A percentile compares a stretch with the other conserved stretches of the same genome.
phyloP scores from a whole-genome alignment of 2,113 vertebrate species.

The Gymnocephalus cernua region DNA sequence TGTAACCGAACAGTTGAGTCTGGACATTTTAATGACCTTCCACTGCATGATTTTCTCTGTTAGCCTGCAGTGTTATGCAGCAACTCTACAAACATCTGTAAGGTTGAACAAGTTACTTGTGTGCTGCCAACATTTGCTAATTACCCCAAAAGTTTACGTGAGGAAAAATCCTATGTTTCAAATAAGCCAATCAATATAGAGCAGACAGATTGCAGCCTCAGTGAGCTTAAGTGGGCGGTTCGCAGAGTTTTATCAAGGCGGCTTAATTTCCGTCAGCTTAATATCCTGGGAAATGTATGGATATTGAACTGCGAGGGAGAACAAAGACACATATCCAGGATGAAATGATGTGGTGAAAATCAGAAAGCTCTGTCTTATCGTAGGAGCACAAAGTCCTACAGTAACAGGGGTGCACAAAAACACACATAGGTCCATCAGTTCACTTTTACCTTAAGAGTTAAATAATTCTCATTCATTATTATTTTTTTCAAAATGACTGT shows the following conservation, averaged over 20 bases:
- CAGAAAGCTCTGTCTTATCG: conserved; percentile 44
- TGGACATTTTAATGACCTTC: conserved; percentile 29
- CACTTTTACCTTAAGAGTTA: conserved; percentile 32
- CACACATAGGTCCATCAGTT: conserved; percentile 41
- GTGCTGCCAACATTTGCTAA: conserved; percentile 36
- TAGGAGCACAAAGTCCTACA: conserved; percentile 10
- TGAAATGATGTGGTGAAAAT: conserved; percentile 57
- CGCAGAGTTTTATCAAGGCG: conserved; percentile 74
- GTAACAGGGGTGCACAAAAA: not conserved
- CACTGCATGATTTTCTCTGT: conserved; percentile 19
- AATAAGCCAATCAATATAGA: conserved; percentile 70
- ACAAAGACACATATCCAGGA: conserved; percentile 69
- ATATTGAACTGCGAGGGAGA: conserved; percentile 76
- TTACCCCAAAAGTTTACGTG: conserved; percentile 38
- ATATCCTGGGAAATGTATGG: conserved; percentile 80
- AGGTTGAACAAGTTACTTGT: conserved; percentile 27
- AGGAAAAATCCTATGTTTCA: conserved; percentile 58
- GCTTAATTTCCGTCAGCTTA: conserved; percentile 79
- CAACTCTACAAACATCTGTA: conserved; percentile 35
- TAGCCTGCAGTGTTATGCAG: conserved; percentile 1
- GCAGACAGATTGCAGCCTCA: conserved; percentile 54
- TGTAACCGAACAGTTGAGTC: not conserved
- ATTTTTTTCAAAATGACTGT: conserved; percentile 23
- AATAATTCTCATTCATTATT: conserved; percentile 62
- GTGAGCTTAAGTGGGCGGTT: conserved; percentile 67